Percentiles rank a stretch among this genome's conserved stretches.
These are phyloP conservation scores for Polydrusus cervinus DNA, from an alignment of 2,888 invertebrate species.

Conservation along the genomic window DNA sequence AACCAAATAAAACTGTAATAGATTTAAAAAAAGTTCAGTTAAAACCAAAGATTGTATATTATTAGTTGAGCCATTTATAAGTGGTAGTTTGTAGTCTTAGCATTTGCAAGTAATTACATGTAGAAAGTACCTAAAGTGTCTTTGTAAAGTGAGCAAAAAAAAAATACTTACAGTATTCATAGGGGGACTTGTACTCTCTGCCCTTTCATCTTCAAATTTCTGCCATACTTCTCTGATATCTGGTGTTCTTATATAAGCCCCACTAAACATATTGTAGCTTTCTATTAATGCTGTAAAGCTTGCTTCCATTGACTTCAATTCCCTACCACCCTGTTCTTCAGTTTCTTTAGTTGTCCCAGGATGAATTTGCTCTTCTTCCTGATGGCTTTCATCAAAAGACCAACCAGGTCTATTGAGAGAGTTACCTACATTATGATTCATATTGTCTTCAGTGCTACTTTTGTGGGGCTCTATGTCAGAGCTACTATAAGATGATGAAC, in stretches of 20 bases:
- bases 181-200: slow-evolving; percentile 62
- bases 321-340: slow-evolving; percentile 45
- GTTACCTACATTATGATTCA: slow-evolving; percentile 74
- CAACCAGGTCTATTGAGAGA: slow-evolving; percentile 80
- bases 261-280: slow-evolving; percentile 74
- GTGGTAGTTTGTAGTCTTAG: no score
- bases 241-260: slow-evolving; percentile 71
- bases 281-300: slow-evolving; percentile 77
- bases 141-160: not conserved
- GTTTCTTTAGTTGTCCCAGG: slow-evolving; percentile 35
- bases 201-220: slow-evolving; percentile 65
- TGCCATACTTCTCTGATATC: slow-evolving; percentile 79
- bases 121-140: no score
- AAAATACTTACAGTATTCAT: slow-evolving; percentile 31
- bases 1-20: no score
- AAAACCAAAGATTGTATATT: no score
- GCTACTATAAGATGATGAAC: slow-evolving; percentile 53
- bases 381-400: slow-evolving; percentile 72
- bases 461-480: slow-evolving; percentile 55
- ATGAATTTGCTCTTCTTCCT: slow-evolving; percentile 40
- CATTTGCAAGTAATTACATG: no score
- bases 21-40: no score
- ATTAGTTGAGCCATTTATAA: no score
- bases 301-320: slow-evolving; percentile 68
- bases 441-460: slow-evolving; percentile 51